Evolutionary conservation across 1,140 invertebrate species (phyloP).

Genomic region (Melanaphis sacchari): DNA sequence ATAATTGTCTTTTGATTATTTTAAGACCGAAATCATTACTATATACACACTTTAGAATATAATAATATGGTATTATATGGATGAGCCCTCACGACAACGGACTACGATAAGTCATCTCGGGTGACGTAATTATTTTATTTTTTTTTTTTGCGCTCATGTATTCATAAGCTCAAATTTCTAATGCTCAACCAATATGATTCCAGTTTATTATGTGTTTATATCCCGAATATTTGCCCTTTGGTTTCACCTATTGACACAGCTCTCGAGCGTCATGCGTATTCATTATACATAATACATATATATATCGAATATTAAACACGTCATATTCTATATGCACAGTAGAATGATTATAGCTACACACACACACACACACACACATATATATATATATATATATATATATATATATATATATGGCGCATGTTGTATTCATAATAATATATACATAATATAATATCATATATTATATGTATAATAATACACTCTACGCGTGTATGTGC

Average conservation of each 20-base stretch:
- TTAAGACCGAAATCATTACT: background rate
- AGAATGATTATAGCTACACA: too few relatives aligned
- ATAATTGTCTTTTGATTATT: constrained; percentile 38
- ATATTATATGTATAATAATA: too few relatives aligned
- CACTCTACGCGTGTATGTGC: background rate
- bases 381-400: too few relatives aligned
- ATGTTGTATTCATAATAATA: background rate
- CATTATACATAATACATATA: background rate
- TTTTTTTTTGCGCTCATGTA: background rate
- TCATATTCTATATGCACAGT: background rate
- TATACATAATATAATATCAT: background rate
- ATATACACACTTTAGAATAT: background rate
- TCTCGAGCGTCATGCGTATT: background rate
- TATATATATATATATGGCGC: too few relatives aligned
- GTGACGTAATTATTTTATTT: constrained; percentile 15
- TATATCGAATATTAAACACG: background rate
- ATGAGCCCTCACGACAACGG: background rate
- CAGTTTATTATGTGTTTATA: background rate
- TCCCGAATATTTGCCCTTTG: constrained; percentile 9
- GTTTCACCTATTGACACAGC: constrained; percentile 28
- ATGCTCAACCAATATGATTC: background rate
- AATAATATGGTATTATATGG: constrained; percentile 4
- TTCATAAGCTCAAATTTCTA: background rate
- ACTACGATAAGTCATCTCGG: background rate
- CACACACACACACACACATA: too few relatives aligned